Conservation (phyloP, 2,888 invertebrate species). For the Phlogophora meticulosa region DNA sequence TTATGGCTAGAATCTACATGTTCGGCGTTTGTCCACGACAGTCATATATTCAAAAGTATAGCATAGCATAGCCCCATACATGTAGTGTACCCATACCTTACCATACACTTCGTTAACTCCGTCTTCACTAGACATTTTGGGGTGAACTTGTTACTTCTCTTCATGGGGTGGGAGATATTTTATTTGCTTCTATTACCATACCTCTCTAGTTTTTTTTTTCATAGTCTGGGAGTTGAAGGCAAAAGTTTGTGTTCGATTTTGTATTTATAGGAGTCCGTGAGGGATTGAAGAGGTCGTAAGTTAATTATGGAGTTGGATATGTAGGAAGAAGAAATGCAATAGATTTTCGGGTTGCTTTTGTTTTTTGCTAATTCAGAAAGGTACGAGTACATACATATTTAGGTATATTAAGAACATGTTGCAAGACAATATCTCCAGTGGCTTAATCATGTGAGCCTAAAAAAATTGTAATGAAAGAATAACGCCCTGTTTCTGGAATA, state of each 20-base stretch:
- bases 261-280: slow-evolving; percentile 12
- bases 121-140: slow-evolving; percentile 48
- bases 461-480: too few relatives aligned
- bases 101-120: slow-evolving; percentile 22
- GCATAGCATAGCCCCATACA: background rate
- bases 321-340: background rate
- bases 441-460: too few relatives aligned
- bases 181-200: slow-evolving; percentile 59
- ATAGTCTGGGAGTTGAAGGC: background rate
- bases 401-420: too few relatives aligned
- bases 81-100: background rate
- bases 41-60: slow-evolving; percentile 12
- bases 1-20: too few relatives aligned
- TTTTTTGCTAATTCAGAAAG: too few relatives aligned
- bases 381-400: too few relatives aligned
- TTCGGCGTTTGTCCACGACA: background rate
- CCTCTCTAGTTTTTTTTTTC: slow-evolving; percentile 21
- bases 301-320: background rate
- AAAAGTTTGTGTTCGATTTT: slow-evolving; percentile 15
- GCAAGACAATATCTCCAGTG: too few relatives aligned
- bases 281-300: background rate
- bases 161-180: slow-evolving; percentile 65
- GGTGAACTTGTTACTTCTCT: slow-evolving; percentile 47
- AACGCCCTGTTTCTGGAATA: too few relatives aligned
- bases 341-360: background rate